phyloP scores from a whole-genome alignment of 2,888 invertebrate species.

The Bimastos eiseni region DNA sequence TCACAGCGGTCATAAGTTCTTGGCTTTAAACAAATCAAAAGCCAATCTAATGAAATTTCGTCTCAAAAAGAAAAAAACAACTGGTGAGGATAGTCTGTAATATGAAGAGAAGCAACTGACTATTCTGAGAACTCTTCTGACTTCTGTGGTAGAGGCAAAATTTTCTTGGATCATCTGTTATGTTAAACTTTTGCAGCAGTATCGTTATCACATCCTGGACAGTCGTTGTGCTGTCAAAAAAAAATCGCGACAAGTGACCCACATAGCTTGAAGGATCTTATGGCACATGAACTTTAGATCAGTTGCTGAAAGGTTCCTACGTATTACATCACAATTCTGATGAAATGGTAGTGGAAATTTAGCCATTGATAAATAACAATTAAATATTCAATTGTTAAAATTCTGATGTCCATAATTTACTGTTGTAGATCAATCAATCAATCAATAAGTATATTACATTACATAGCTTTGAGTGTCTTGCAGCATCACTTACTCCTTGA shows the following conservation, averaged over 20 bases:
- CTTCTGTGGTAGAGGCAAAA: conserved; percentile 68
- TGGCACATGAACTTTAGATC: background rate
- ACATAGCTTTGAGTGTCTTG: background rate
- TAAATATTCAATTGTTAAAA: background rate
- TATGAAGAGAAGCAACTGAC: background rate
- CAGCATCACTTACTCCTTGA: conserved; percentile 48
- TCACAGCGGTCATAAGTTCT: too few relatives aligned
- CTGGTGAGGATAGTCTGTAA: background rate
- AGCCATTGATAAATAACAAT: background rate
- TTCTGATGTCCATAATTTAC: background rate
- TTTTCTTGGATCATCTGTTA: conserved; percentile 67
- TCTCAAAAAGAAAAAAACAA: background rate
- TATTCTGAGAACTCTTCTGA: conserved; percentile 54
- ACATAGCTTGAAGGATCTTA: too few relatives aligned
- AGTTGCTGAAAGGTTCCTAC: background rate
- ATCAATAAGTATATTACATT: too few relatives aligned
- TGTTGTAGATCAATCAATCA: background rate
- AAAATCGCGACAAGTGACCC: background rate
- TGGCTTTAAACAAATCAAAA: background rate
- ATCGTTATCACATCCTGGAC: conserved; percentile 65
- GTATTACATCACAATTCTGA: background rate
- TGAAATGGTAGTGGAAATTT: background rate
- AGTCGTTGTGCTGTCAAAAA: conserved; percentile 61
- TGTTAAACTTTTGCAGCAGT: conserved; percentile 67
- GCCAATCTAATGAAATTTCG: background rate